Base-by-base conservation (phyloP, 64 coral and sea anemone species). In the Montipora sp. region DNA sequence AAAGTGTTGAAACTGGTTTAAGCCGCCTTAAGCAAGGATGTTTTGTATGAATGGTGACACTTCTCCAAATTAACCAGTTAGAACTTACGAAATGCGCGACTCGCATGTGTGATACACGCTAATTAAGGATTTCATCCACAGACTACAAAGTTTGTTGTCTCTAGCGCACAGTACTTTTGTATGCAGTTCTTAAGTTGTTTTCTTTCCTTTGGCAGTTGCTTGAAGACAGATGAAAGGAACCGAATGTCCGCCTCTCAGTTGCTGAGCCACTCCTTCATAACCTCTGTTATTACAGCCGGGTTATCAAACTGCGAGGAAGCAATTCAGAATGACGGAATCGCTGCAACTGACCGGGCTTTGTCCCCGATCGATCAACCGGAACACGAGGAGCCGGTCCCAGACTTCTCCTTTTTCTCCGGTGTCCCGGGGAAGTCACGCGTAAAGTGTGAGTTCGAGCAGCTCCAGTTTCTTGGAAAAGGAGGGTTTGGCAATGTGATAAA, bases 401-500 rank as follows among this genome's bases (percentile, higher is more conserved):
- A 99, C 43, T 92, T 99, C 66, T 92, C 94, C 12, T 94, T 92
- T 67, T 99, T 96, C 68, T 90, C 94, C 51, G 94, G 92, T 66
- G 92, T 94, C 11, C 84, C 79, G 5, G 97, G 97, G 7, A 99
- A 96, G 49, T 99, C 97, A 4, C 88, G 97, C 13, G 77, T 99
- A 6, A 96, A 95, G 51, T 90, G 90, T 55, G 97, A 99, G 13
- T 99, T 96, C 88, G 97, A 99, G 59, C 77, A 96, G 53, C 20
- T 99, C 48, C 90, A 94, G 79, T 99, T 95, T 88, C 81, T 99
- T 19, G 97, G 97, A 9, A 99, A 99, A 88, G 97, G 97, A 80
- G 97, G 97, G 6, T 99, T 99, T 92, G 97, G 97, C 6, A 96
- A 93, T 79, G 97, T 99, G 14, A 95, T 98, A 11, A 98, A 96